Evolutionary conservation across 1,140 invertebrate genomes (phyloP).

Genomic region (Hormaphis cornu): DNA sequence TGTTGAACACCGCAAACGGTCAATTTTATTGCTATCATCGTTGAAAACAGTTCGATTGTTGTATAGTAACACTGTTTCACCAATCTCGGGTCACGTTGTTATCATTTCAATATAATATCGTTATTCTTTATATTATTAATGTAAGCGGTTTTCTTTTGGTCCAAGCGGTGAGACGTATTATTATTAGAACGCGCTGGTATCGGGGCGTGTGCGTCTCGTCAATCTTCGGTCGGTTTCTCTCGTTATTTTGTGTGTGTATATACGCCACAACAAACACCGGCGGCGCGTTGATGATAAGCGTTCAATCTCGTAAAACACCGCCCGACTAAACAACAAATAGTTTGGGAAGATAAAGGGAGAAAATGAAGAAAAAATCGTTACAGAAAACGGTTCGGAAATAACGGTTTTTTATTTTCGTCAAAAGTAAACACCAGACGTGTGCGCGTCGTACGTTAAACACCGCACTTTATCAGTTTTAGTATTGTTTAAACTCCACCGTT

Average conservation of each 20-base stretch:
- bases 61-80: too few species aligned
- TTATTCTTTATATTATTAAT: too few species aligned
- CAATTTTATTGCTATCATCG: too few species aligned
- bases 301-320: too few species aligned
- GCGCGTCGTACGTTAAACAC: too few species aligned
- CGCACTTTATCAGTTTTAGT: too few species aligned
- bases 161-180: not conserved
- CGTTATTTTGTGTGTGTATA: too few species aligned
- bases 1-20: too few species aligned
- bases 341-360: not conserved
- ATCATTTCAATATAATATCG: too few species aligned
- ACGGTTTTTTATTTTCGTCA: slow-evolving; percentile 20
- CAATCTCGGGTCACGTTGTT: too few species aligned
- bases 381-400: slow-evolving; percentile 21
- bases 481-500: too few species aligned
- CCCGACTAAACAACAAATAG: not conserved
- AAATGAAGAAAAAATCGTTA: slow-evolving; percentile 6
- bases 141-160: not conserved
- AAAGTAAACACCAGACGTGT: slow-evolving; percentile 15
- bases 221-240: slow-evolving; percentile 21
- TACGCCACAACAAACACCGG: slow-evolving; percentile 12
- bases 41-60: too few species aligned
- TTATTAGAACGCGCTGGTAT: slow-evolving; percentile 19
- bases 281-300: slow-evolving; percentile 26
- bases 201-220: slow-evolving; percentile 26